These are phyloP conservation scores for Perizoma affinitatum DNA, from an alignment of 2,888 invertebrate genomes.

Conservation along the genomic window DNA sequence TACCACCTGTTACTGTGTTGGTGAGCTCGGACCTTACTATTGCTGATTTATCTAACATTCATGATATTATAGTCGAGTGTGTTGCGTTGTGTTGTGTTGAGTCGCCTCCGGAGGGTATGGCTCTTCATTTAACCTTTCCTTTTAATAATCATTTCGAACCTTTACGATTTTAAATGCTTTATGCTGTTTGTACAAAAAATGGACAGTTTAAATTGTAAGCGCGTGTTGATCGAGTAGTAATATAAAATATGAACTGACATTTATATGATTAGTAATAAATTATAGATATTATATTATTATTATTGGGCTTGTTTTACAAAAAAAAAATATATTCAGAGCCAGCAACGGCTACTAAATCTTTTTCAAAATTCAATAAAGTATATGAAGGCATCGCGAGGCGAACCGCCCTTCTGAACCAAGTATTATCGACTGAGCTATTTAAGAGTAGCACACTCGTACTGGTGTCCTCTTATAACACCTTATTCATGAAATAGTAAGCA, in stretches of 20 bases:
- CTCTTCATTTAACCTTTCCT: conserved; percentile 14
- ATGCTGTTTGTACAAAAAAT: conserved; percentile 6
- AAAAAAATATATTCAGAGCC: conserved; percentile 5
- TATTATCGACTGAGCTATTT: background rate
- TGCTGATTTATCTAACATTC: background rate
- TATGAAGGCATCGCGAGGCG: background rate
- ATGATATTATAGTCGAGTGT: conserved; percentile 33
- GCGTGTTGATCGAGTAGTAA: conserved; percentile 29
- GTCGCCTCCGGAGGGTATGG: conserved; percentile 25
- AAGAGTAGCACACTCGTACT: background rate
- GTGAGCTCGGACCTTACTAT: background rate
- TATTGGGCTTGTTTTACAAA: conserved; percentile 13
- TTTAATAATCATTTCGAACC: conserved; percentile 20
- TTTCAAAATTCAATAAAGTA: too few relatives aligned
- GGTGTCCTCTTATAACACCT: too few relatives aligned
- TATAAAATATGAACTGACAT: conserved; percentile 39
- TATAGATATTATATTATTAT: conserved; percentile 24
- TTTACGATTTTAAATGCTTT: background rate
- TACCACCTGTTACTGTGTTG: too few relatives aligned
- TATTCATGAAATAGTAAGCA: too few relatives aligned
- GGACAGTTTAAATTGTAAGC: conserved; percentile 25
- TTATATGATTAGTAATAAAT: conserved; percentile 33
- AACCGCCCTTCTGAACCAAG: background rate
- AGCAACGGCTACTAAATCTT: background rate
- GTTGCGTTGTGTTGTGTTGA: conserved; percentile 36